phyloP scores from a whole-genome alignment of 2,888 invertebrate genomes.

The Phania funesta region DNA sequence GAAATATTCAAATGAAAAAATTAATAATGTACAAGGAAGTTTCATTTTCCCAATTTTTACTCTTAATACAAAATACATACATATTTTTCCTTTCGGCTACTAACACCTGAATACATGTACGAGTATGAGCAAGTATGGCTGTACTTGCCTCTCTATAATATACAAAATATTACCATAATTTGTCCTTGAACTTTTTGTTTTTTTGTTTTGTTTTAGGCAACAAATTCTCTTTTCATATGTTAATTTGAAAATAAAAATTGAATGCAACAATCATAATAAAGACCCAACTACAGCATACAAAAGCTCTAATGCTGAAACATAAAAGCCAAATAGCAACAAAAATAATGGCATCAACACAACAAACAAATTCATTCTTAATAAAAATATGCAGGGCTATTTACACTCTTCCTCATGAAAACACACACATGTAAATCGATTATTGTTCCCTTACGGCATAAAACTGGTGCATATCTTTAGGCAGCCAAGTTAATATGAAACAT shows the following conservation, averaged over 20 bases:
- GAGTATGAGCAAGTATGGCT: neutral
- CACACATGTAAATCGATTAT: neutral
- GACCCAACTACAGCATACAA: neutral
- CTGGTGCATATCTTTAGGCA: constrained; percentile 43
- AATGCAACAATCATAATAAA: neutral
- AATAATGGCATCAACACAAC: neutral
- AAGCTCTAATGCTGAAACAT: neutral
- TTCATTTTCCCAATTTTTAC: too few species aligned
- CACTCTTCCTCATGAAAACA: neutral
- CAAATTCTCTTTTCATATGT: neutral
- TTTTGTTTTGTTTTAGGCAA: neutral
- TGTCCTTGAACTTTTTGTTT: constrained; percentile 44
- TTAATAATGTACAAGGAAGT: too few species aligned
- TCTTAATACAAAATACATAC: too few species aligned
- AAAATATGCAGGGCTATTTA: neutral
- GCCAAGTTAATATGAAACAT: neutral
- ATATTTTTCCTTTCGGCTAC: too few species aligned
- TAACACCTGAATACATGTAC: neutral
- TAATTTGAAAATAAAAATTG: neutral
- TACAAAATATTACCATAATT: neutral
- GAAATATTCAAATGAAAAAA: too few species aligned
- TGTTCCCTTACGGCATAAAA: neutral
- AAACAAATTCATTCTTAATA: neutral
- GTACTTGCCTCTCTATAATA: neutral
- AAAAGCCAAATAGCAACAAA: neutral